Conservation (phyloP, 1,140 invertebrate genomes). For the Aphidius ervi region DNA sequence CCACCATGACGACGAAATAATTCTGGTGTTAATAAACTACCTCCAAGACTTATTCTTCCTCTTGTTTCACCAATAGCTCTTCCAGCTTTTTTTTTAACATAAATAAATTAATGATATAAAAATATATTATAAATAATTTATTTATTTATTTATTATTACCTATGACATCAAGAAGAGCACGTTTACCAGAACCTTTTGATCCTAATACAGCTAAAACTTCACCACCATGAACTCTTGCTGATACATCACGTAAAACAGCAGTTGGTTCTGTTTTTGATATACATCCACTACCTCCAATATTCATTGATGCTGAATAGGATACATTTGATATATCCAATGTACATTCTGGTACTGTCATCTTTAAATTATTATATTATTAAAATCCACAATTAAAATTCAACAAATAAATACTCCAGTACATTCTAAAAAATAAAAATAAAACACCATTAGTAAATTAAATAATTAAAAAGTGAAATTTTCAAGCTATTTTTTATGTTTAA, state of each 20-base stretch:
- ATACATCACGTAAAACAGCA: slow-evolving; percentile 82
- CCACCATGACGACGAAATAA: slow-evolving; percentile 81
- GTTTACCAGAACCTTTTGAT: slow-evolving; percentile 91
- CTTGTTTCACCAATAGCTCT: slow-evolving; percentile 66
- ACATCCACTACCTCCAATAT: slow-evolving; percentile 40
- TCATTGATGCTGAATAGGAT: slow-evolving; percentile 66
- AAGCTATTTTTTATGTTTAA: too few species aligned
- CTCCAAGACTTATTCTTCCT: slow-evolving; percentile 82
- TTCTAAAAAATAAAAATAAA: background rate
- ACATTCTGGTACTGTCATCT: slow-evolving; percentile 77
- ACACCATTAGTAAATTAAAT: too few species aligned
- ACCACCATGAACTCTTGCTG: slow-evolving; percentile 81
- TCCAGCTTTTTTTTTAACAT: slow-evolving; percentile 55
- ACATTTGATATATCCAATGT: slow-evolving; percentile 83
- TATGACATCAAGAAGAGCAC: slow-evolving; percentile 85
- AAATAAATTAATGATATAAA: background rate
- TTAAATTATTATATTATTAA: slow-evolving; percentile 21
- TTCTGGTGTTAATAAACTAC: slow-evolving; percentile 71
- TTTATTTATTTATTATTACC: slow-evolving; percentile 31
- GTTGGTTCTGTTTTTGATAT: slow-evolving; percentile 45
- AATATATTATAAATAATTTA: background rate
- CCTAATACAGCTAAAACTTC: slow-evolving; percentile 89
- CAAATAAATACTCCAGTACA: too few species aligned
- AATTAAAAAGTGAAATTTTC: too few species aligned
- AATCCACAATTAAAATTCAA: too few species aligned